Evolutionary conservation across 2,113 vertebrate genomes (phyloP).

Genomic region (Macquaria ambigua): DNA sequence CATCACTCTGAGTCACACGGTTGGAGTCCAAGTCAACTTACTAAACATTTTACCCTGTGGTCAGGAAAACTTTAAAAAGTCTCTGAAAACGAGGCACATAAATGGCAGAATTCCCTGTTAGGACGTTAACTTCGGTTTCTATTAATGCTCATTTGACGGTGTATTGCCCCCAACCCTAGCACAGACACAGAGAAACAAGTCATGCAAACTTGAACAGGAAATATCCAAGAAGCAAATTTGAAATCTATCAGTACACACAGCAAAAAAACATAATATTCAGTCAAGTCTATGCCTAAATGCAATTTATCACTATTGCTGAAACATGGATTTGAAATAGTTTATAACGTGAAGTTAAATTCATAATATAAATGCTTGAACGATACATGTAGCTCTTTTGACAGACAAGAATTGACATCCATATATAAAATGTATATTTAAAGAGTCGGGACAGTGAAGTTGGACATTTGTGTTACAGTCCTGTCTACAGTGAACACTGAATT

Average conservation of each 20-base stretch:
- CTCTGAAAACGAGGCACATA: neutral
- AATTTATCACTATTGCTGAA: neutral
- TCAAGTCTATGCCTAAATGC: neutral
- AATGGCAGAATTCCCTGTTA: neutral
- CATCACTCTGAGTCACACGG: slow-evolving; percentile 24
- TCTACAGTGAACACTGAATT: neutral
- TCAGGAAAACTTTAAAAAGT: neutral
- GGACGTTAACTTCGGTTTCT: neutral
- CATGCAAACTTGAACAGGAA: slow-evolving; percentile 73
- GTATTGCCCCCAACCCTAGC: slow-evolving; percentile 65
- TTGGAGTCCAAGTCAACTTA: neutral
- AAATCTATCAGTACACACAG: slow-evolving; percentile 38
- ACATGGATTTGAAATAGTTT: neutral
- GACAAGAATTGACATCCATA: neutral
- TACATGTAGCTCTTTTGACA: slow-evolving; percentile 12
- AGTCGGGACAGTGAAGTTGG: neutral
- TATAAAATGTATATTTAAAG: slow-evolving; percentile 1
- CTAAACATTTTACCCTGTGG: neutral
- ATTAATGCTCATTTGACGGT: slow-evolving; percentile 22
- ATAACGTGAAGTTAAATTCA: neutral
- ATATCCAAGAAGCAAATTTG: slow-evolving; percentile 6
- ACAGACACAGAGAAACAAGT: slow-evolving; percentile 58
- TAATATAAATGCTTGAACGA: slow-evolving; percentile 4
- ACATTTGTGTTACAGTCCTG: neutral
- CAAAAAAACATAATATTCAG: neutral